phyloP scores from a whole-genome alignment of 2,888 invertebrate species.

The Ophion slaviceki region DNA sequence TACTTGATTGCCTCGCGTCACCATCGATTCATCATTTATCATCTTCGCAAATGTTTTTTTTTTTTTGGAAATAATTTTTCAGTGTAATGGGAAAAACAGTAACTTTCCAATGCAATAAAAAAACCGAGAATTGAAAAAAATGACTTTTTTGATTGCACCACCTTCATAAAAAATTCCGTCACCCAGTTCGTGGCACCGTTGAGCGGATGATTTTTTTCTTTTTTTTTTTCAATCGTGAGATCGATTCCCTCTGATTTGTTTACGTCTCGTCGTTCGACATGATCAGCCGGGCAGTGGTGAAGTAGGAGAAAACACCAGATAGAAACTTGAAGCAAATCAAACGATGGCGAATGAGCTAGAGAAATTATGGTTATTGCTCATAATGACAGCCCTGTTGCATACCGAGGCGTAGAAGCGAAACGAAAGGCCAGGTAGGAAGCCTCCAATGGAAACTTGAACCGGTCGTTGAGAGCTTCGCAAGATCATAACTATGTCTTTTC shows the following conservation, averaged over 20 bases:
- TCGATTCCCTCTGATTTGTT: not conserved
- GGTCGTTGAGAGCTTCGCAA: conserved; percentile 54
- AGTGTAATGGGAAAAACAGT: no score
- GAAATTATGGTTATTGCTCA: not conserved
- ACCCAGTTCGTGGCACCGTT: not conserved
- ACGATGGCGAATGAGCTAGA: not conserved
- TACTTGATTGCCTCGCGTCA: not conserved
- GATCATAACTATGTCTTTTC: conserved; percentile 42
- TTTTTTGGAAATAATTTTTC: no score
- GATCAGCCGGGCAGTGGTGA: conserved; percentile 28
- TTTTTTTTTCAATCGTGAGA: not conserved
- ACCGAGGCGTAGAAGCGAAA: conserved; percentile 50
- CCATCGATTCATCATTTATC: not conserved
- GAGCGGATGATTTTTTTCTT: not conserved
- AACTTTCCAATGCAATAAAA: no score
- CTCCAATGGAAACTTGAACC: conserved; percentile 45
- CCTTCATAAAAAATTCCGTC: no score
- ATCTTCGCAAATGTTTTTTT: no score
- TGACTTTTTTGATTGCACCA: not conserved
- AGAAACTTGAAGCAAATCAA: conserved; percentile 42
- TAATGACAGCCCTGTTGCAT: not conserved
- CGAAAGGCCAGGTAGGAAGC: conserved; percentile 56
- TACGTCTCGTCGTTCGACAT: not conserved
- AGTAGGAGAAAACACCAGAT: conserved; percentile 45
- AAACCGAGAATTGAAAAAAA: not conserved